phyloP scores from a whole-genome alignment of 2,888 invertebrate genomes.

The Aelia acuminata region DNA sequence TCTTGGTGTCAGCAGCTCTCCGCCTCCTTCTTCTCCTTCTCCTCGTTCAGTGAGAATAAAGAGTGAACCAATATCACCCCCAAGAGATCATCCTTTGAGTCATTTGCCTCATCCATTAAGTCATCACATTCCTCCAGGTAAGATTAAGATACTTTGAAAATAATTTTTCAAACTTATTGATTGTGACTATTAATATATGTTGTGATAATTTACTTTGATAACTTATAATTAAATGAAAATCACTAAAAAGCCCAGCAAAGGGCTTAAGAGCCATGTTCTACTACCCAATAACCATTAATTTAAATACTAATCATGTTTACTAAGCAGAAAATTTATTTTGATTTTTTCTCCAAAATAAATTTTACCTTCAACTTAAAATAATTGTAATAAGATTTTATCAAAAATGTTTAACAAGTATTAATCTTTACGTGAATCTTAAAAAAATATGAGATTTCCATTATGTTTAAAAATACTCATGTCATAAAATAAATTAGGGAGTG shows the following conservation, averaged over 20 bases:
- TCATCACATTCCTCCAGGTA: constrained; percentile 74
- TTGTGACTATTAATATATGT: too few species aligned
- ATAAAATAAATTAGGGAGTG: too few species aligned
- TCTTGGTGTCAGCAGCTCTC: constrained; percentile 67
- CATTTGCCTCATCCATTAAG: constrained; percentile 73
- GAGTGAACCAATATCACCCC: constrained; percentile 95
- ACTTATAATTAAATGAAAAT: too few species aligned
- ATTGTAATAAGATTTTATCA: background rate
- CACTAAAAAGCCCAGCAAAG: too few species aligned
- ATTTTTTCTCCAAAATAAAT: background rate
- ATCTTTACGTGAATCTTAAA: too few species aligned
- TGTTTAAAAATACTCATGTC: too few species aligned
- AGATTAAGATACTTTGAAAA: background rate
- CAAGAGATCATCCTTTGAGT: constrained; percentile 80
- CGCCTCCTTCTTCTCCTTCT: constrained; percentile 70
- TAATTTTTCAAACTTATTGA: background rate
- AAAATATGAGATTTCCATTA: too few species aligned
- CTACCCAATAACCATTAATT: too few species aligned
- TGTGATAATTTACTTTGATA: too few species aligned
- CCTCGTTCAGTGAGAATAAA: constrained; percentile 91
- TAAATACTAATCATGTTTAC: too few species aligned
- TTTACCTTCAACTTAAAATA: background rate
- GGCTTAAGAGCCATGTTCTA: too few species aligned
- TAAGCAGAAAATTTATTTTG: background rate
- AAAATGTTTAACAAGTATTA: too few species aligned